Evolutionary conservation across 1,140 invertebrate genomes (phyloP).

Genomic region (Acarapis woodi): DNA sequence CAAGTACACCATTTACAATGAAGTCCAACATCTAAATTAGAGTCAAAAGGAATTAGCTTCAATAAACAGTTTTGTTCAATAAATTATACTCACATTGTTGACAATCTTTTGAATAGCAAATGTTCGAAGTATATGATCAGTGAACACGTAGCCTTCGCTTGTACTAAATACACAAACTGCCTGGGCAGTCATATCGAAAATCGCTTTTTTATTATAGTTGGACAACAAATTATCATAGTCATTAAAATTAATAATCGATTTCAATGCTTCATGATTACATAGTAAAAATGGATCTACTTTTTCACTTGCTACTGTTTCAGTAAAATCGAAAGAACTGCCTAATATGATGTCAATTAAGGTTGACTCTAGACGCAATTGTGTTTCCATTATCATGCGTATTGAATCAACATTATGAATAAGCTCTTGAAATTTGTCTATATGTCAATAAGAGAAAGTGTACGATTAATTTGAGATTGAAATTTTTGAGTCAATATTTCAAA

Average conservation of each 20-base stretch:
- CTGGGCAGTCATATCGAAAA: not conserved
- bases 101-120: slow-evolving; percentile 5
- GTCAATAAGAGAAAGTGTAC: no score
- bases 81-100: slow-evolving; percentile 5
- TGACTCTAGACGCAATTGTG: slow-evolving; percentile 4
- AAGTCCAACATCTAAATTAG: slow-evolving; percentile 9
- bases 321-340: slow-evolving; percentile 8
- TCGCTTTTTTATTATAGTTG: not conserved
- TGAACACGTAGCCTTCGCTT: slow-evolving; percentile 6
- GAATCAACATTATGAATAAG: slow-evolving; percentile 5
- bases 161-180: slow-evolving; percentile 5
- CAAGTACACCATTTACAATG: slow-evolving; percentile 9
- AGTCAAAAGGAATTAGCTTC: not conserved
- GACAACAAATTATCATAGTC: not conserved
- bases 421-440: slow-evolving; percentile 4
- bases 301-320: slow-evolving; percentile 1
- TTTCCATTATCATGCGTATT: slow-evolving; percentile 4
- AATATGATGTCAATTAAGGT: not conserved
- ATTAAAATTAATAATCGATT: no score
- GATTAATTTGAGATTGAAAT: not conserved
- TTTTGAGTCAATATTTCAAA: not conserved
- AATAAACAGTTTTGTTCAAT: not conserved
- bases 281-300: slow-evolving; percentile 3
- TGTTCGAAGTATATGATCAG: slow-evolving; percentile 5
- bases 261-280: slow-evolving; percentile 6